A percentile compares a stretch with the other conserved stretches of the same genome.
Conservation (phyloP, 2,797 vertebrate genomes). For the Spheniscus humboldti region DNA sequence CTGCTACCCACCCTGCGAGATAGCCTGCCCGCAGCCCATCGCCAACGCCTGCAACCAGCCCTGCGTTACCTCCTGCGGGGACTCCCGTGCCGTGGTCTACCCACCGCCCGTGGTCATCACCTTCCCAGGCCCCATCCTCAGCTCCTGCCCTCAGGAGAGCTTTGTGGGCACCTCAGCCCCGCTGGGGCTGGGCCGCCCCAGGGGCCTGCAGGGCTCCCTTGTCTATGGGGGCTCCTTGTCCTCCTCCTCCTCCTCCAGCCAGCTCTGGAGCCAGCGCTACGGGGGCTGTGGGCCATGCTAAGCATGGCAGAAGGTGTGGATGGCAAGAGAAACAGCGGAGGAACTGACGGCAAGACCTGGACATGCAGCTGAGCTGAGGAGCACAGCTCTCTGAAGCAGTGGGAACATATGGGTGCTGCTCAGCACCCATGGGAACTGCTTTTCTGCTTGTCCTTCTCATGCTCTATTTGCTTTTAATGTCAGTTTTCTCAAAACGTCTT, state of each 20-base stretch:
- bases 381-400: background rate
- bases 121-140: conserved; percentile 40
- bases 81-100: background rate
- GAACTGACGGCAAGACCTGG: background rate
- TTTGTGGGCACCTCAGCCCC: background rate
- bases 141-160: conserved; percentile 43
- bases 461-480: background rate
- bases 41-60: background rate
- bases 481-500: background rate
- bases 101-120: background rate
- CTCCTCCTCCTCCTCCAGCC: background rate
- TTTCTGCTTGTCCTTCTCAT: background rate
- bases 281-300: background rate
- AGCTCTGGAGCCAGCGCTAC: background rate
- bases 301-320: background rate
- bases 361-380: background rate
- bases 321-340: background rate
- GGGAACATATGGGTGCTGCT: background rate
- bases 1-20: background rate
- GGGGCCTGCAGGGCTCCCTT: background rate
- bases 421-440: background rate
- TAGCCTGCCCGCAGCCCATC: background rate
- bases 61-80: background rate
- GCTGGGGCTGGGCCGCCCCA: fast-evolving
- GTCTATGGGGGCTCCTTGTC: background rate